phyloP scores from a whole-genome alignment of 2,888 invertebrate genomes.

The Metalampra italica region DNA sequence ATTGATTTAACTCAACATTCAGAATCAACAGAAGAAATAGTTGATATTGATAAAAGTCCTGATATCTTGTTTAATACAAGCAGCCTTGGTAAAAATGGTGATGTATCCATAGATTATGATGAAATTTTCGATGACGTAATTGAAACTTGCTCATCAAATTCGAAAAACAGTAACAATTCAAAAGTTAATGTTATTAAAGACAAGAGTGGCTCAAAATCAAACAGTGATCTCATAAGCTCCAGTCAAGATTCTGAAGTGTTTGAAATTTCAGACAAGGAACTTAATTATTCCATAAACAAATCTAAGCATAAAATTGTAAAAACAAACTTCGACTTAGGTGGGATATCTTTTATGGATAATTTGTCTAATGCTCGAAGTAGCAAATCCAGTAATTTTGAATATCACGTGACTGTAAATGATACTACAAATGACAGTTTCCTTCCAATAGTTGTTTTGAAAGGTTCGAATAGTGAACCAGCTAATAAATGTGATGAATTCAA shows the following conservation, averaged over 20 bases:
- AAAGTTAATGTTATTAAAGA: slow-evolving; percentile 6
- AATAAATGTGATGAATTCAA: slow-evolving; percentile 2
- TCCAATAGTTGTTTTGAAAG: slow-evolving; percentile 30
- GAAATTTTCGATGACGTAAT: slow-evolving; percentile 31
- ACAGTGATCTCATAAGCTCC: slow-evolving; percentile 19
- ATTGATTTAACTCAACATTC: slow-evolving; percentile 55
- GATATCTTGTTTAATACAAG: slow-evolving; percentile 8
- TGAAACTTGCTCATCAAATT: slow-evolving; percentile 8
- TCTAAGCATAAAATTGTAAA: slow-evolving; percentile 30
- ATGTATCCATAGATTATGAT: slow-evolving; percentile 64
- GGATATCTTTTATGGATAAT: slow-evolving; percentile 38
- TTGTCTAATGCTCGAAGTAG: slow-evolving; percentile 16
- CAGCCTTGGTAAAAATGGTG: slow-evolving; percentile 39
- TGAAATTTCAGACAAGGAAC: slow-evolving; percentile 78
- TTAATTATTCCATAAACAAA: slow-evolving; percentile 79
- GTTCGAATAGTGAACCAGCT: slow-evolving; percentile 5
- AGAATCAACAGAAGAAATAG: slow-evolving; percentile 21
- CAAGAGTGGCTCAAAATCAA: slow-evolving; percentile 3
- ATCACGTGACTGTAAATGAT: slow-evolving; percentile 9
- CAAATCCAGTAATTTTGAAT: slow-evolving; percentile 16
- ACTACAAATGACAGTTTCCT: slow-evolving; percentile 29
- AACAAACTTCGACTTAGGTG: slow-evolving; percentile 37
- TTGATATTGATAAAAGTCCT: slow-evolving; percentile 4
- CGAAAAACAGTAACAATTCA: slow-evolving; percentile 4
- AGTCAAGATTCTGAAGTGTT: slow-evolving; percentile 47